These are phyloP conservation scores for Dipodomys spectabilis DNA, from an alignment of 2,113 vertebrate species.

Conservation along the genomic window DNA sequence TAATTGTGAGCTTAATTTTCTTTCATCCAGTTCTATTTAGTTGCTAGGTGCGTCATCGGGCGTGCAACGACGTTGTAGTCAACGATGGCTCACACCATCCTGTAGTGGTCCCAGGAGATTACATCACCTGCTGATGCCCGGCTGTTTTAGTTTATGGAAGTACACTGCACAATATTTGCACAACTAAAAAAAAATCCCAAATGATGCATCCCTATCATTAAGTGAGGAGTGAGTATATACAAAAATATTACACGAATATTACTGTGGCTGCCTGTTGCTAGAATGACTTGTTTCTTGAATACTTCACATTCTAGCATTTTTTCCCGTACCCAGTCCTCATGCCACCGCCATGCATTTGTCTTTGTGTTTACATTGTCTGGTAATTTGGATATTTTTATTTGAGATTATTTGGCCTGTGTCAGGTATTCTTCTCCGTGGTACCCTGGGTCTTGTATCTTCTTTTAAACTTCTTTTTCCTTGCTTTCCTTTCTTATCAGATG, in stretches of 20 bases:
- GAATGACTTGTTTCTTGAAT: conserved; percentile 55
- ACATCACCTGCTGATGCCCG: neutral
- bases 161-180: neutral
- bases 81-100: neutral
- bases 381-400: conserved; percentile 84
- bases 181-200: neutral
- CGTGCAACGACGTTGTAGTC: neutral
- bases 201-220: neutral
- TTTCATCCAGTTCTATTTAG: neutral
- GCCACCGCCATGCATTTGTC: conserved; percentile 69
- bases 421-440: conserved; percentile 78
- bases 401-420: conserved; percentile 82
- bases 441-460: conserved; percentile 83
- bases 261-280: conserved; percentile 32
- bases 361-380: conserved; percentile 82
- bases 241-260: neutral
- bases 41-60: neutral
- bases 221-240: neutral
- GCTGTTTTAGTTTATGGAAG: neutral
- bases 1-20: neutral
- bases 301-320: conserved; percentile 54
- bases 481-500: conserved; percentile 86
- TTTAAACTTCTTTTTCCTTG: conserved; percentile 82
- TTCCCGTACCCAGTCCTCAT: conserved; percentile 47
- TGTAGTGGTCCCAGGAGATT: neutral